These are phyloP conservation scores for Xenus cinereus DNA, from an alignment of 2,113 vertebrate genomes.

Conservation along the genomic window DNA sequence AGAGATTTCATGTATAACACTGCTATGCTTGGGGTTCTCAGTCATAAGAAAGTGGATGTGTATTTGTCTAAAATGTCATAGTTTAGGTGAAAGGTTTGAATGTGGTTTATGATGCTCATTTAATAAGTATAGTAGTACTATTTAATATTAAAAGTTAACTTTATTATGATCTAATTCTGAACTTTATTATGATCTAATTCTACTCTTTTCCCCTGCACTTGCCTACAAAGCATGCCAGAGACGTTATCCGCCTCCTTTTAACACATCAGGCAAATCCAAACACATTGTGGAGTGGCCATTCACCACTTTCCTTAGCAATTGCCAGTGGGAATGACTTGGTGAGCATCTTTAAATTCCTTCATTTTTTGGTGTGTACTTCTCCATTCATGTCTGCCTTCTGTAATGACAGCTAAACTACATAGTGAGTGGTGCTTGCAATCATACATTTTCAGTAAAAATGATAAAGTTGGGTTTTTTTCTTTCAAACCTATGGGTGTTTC, in stretches of 20 bases:
- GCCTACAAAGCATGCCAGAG: conserved; percentile 72
- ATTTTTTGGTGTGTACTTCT: neutral
- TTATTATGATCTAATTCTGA: neutral
- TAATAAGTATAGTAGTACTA: neutral
- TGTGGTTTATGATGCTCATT: neutral
- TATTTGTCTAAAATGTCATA: neutral
- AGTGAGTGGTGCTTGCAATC: neutral
- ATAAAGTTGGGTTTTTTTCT: neutral
- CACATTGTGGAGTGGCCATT: conserved; percentile 86
- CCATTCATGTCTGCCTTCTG: neutral
- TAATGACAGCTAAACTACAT: neutral
- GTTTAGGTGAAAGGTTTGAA: neutral
- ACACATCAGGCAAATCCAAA: conserved; percentile 77
- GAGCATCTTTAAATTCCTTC: neutral
- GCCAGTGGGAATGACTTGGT: conserved; percentile 86
- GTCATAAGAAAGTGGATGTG: neutral
- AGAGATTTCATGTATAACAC: neutral
- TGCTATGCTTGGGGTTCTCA: neutral
- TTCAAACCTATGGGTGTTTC: neutral
- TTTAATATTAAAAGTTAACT: neutral
- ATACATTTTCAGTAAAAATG: neutral
- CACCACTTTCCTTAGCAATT: conserved; percentile 86
- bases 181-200: neutral
- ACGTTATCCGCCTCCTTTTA: conserved; percentile 79
- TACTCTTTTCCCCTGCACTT: neutral